Evolutionary conservation across 2,888 invertebrate species (phyloP).

Genomic region (Blastobasis lacticolella): DNA sequence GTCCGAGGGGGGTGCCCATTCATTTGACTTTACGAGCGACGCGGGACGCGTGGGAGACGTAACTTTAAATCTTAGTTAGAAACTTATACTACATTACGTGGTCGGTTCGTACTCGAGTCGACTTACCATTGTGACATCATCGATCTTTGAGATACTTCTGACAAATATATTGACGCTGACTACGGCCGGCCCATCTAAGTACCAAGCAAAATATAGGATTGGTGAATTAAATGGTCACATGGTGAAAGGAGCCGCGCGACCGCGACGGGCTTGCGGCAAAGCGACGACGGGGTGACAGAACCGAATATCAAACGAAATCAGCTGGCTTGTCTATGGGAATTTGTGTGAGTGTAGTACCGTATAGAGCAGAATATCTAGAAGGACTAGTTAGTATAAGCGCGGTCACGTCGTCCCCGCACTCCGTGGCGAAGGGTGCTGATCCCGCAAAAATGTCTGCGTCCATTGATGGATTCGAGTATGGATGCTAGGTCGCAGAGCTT

Average conservation of each 20-base stretch:
- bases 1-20: conserved; percentile 63
- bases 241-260: too few species aligned
- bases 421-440: too few species aligned
- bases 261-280: too few species aligned
- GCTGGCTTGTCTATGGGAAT: conserved; percentile 61
- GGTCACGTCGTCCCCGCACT: too few species aligned
- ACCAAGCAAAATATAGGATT: conserved; percentile 70
- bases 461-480: too few species aligned
- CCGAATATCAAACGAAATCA: conserved; percentile 24
- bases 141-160: conserved; percentile 99
- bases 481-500: too few species aligned
- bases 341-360: conserved; percentile 59
- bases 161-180: conserved; percentile 99
- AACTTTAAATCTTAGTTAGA: too few species aligned
- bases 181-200: conserved; percentile 92
- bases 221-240: conserved; percentile 15
- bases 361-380: too few species aligned
- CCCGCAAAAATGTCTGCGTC: too few species aligned
- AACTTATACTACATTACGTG: conserved; percentile 23
- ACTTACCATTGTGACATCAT: conserved; percentile 99
- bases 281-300: too few species aligned
- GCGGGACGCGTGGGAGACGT: too few species aligned
- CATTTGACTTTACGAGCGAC: conserved; percentile 62
- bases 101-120: conserved; percentile 46
- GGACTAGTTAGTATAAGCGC: too few species aligned